phyloP scores from a whole-genome alignment of 35 echinoderm and acorn worm species.

The Amphiura filiformis region DNA sequence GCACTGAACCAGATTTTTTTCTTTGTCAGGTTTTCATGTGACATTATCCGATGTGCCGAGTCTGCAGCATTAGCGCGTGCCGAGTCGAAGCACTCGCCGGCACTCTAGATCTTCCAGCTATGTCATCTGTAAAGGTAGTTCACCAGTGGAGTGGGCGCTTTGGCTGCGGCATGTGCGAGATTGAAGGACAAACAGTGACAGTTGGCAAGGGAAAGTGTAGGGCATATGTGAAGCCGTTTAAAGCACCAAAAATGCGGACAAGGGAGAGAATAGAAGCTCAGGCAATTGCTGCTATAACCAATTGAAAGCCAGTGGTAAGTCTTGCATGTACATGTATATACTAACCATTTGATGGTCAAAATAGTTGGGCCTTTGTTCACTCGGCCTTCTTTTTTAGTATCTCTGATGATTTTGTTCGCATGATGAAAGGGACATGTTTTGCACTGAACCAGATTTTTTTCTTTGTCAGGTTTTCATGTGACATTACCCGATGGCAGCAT shows the following conservation, averaged over 20 bases:
- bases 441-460: no score
- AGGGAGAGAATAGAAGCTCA: neutral
- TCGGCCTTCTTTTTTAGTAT: no score
- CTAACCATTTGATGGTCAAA: no score
- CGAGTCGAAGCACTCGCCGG: neutral
- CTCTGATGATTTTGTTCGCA: no score
- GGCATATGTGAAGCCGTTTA: neutral
- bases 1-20: no score
- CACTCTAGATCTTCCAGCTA: neutral
- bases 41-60: no score
- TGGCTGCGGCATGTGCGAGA: neutral
- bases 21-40: no score
- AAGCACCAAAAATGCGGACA: neutral
- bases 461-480: neutral
- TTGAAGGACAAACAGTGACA: neutral
- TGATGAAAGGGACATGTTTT: no score
- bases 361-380: no score
- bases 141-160: neutral
- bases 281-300: neutral
- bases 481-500: neutral
- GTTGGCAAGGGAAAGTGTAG: neutral
- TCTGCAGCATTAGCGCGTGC: no score
- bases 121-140: neutral
- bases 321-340: no score
- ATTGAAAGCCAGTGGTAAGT: neutral